Conservation (phyloP, 1,140 invertebrate genomes). For the Drosophila insularis region DNA sequence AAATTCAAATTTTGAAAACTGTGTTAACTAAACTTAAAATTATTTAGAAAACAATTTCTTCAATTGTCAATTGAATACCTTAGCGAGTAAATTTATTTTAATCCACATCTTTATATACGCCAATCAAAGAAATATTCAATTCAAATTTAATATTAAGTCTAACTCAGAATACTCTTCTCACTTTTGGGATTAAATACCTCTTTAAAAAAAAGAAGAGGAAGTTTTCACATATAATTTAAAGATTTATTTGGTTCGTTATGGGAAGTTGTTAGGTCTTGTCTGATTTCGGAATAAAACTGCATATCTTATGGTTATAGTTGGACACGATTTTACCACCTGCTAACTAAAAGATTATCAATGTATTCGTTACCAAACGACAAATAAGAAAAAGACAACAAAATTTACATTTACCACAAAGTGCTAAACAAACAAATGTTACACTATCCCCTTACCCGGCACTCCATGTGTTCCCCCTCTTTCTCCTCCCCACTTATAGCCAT, state of each 20-base stretch:
- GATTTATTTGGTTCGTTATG: neutral
- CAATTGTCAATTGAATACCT: too few relatives aligned
- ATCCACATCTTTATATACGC: too few relatives aligned
- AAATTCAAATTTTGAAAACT: too few relatives aligned
- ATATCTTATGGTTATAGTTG: slow-evolving; percentile 5
- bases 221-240: neutral
- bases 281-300: slow-evolving; percentile 16
- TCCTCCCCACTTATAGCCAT: neutral
- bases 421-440: neutral
- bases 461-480: slow-evolving; percentile 14
- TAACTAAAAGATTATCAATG: slow-evolving; percentile 60
- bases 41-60: too few relatives aligned
- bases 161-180: too few relatives aligned
- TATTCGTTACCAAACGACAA: neutral
- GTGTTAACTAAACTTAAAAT: too few relatives aligned
- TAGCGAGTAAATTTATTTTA: too few relatives aligned
- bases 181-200: too few relatives aligned
- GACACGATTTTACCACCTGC: slow-evolving; percentile 54
- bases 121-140: too few relatives aligned
- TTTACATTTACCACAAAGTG: slow-evolving; percentile 7
- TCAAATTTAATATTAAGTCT: too few relatives aligned
- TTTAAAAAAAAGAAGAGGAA: too few relatives aligned
- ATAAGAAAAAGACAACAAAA: neutral
- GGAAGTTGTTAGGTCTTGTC: neutral
- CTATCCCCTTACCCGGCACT: neutral